A percentile compares a stretch with the other conserved stretches of the same genome.
Evolutionary conservation across 2,113 vertebrate genomes (phyloP).

Genomic region (Plecturocebus donacophilus): DNA sequence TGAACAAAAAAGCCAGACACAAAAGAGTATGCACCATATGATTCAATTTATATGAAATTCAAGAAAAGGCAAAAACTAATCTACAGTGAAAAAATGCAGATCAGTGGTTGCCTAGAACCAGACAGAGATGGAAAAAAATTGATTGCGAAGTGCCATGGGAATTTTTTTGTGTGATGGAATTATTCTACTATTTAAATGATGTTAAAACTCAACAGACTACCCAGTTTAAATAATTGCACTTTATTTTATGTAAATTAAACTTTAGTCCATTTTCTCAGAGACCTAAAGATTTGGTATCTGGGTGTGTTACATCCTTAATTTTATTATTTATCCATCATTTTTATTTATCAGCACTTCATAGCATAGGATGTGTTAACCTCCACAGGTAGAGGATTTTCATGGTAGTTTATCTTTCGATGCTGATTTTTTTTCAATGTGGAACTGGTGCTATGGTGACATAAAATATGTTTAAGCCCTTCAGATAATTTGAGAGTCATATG

Average conservation of each 20-base stretch:
- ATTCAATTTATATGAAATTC: too few species aligned
- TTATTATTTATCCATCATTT: background rate
- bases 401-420: background rate
- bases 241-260: too few species aligned
- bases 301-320: background rate
- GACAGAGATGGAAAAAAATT: too few species aligned
- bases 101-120: too few species aligned
- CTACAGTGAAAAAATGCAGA: too few species aligned
- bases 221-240: background rate
- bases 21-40: too few species aligned
- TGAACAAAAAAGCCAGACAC: too few species aligned
- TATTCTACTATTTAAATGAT: background rate
- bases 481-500: background rate
- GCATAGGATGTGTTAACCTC: background rate
- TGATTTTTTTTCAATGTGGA: background rate
- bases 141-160: too few species aligned
- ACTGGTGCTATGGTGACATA: background rate
- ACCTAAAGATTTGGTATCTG: background rate
- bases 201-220: background rate
- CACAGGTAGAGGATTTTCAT: background rate
- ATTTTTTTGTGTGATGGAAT: too few species aligned
- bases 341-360: background rate
- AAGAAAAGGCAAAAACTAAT: too few species aligned
- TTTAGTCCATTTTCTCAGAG: background rate
- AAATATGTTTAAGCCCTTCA: background rate